These are phyloP conservation scores for Encarsia formosa DNA, from an alignment of 2,888 invertebrate species.

Conservation along the genomic window DNA sequence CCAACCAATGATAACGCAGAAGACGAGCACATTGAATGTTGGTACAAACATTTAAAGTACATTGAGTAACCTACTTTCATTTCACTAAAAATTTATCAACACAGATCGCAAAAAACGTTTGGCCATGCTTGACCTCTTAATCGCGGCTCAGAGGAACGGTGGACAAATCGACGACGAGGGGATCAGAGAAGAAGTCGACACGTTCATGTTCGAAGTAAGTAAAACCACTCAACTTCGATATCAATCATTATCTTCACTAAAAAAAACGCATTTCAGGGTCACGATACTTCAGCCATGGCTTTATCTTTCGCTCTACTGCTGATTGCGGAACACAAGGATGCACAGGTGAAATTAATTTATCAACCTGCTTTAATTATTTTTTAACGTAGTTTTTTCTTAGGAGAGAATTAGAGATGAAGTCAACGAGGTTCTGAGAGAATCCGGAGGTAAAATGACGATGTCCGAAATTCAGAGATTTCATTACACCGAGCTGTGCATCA, in stretches of 20 bases:
- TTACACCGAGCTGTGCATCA: constrained; percentile 67
- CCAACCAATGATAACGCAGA: constrained; percentile 1
- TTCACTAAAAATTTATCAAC: background rate
- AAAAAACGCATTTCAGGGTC: too few relatives aligned
- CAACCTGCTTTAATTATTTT: too few relatives aligned
- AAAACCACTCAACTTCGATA: background rate
- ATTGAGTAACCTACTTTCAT: background rate
- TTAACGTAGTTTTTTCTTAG: constrained; percentile 9
- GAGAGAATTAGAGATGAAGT: constrained; percentile 30
- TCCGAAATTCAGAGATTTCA: constrained; percentile 62
- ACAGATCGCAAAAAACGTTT: constrained; percentile 31
- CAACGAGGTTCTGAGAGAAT: constrained; percentile 53
- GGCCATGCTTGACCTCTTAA: constrained; percentile 42
- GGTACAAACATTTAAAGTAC: background rate
- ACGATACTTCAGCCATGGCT: constrained; percentile 1
- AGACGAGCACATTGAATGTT: background rate
- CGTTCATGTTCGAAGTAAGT: background rate
- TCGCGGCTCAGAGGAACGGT: constrained; percentile 32
- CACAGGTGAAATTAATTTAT: too few relatives aligned
- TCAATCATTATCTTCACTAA: too few relatives aligned
- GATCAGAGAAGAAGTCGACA: background rate
- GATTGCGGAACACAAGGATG: background rate
- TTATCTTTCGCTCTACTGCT: background rate
- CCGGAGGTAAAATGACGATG: constrained; percentile 52
- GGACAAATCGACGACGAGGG: constrained; percentile 32